Evolutionary conservation across 2,888 invertebrate species (phyloP), one percentile per base, ranked within the genome.

Genomic region (Rhamnusium bicolor): DNA sequence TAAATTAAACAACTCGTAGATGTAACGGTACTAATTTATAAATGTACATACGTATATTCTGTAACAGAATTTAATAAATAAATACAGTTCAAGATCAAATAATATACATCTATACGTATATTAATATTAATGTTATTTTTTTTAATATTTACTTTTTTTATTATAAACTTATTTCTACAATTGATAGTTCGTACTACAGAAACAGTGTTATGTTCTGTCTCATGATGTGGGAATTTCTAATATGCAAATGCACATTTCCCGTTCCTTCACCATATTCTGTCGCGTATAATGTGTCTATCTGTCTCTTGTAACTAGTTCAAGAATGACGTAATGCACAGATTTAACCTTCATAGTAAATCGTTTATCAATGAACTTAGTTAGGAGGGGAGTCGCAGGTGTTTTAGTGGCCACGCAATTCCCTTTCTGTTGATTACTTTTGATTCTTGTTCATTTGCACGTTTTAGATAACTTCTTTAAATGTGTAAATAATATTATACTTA

Each of bases 321-420:
- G 14, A 12, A 69, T 80, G 78, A 80, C 75, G 78, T 74, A 78
- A 79, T 63, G 56, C 47, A 14, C 56, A 19, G 61, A 71, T 63
- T 53, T 77, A 77, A 74, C 80, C 79, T 80, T 80, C 76, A 75
- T 77, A 74, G 76, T 77, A 73, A 75, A 77, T 71, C 66, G 74
- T 79, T 80, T 77, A 80, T 80, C 80, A 80, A 79, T 80, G 80
- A 80, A 80, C 76, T 76, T 74, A 62, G 67, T 16, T 46, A 8
- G 51, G n/a, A 32, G n/a, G 51, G n/a, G 49, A 46, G 46, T 0
- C 14, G 46, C 56, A 67, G 46, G 21, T 67, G 67, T 46, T 53
- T 12, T 16, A 63, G 24, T 21, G 10, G 62, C 27, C 66, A 29
- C 70, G 40, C 61, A 66, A 47, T 61, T 51, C n/a, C 14, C 16